Base-by-base conservation (phyloP, 2,888 invertebrate species). In the Eupithecia exiguata region DNA sequence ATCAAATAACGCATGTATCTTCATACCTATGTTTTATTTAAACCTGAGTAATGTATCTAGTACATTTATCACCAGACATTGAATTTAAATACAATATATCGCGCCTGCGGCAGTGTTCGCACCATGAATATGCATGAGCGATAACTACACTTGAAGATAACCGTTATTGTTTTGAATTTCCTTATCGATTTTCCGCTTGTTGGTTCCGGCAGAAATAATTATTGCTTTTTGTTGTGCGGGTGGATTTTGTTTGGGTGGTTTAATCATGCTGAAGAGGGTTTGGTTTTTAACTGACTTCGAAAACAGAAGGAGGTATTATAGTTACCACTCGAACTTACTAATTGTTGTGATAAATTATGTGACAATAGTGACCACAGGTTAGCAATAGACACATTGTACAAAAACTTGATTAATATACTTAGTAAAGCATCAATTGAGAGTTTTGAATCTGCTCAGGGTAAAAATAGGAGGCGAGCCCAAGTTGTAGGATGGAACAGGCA, bases 121-220 rank as follows among this genome's bases (percentile, higher is more conserved):
- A 73, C 86, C 86, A 90, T 92, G 91, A 92, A 92, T 93, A 93
- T 91, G 89, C 85, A 92, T 91, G 86, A 87, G 84, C 79, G 82
- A 89, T 91, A 90, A 89, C 86, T 87, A 86, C 78, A 80, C 84
- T 85, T 84, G 84, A 83, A 88, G 90, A 90, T 91, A 91, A 89
- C 86, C 87, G 87, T 89, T 90, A 89, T 89, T 90, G 88, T 91
- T 88, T 86, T 82, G 85, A 82, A 85, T 84, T 80, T 77, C 67
- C 74, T 70, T 80, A 80, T 81, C 80, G 81, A 80, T 81, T 79
- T 68, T 74, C 71, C 71, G 76, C 36, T 76, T 49, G n/a, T 35
- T 66, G 72, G 40, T 75, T 75, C 65, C 49, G 62, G n/a, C 46
- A 38, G 36, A 73, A 73, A 73, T 63, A 71, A 71, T 76, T 73